A percentile compares a stretch with the other conserved stretches of the same genome.
Conservation (phyloP, 2,888 invertebrate species). For the Xestia xanthographa region DNA sequence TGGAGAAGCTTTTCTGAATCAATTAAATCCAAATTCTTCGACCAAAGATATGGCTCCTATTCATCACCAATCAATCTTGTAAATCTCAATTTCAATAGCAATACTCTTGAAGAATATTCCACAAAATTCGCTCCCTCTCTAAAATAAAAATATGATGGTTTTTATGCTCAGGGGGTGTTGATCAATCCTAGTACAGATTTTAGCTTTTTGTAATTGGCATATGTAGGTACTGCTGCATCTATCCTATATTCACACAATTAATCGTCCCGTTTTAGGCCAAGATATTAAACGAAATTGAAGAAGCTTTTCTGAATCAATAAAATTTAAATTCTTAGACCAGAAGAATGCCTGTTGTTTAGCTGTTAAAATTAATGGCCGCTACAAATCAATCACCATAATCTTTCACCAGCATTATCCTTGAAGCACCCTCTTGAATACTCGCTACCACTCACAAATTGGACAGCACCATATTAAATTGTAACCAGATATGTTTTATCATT, state of each 20-base stretch:
- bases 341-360: background rate
- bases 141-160: too few species aligned
- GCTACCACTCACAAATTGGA: slow-evolving; percentile 66
- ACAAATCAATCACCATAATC: background rate
- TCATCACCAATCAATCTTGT: background rate
- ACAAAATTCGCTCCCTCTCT: slow-evolving; percentile 55
- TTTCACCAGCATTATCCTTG: background rate
- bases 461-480: slow-evolving; percentile 78
- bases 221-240: too few species aligned
- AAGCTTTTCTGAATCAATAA: background rate
- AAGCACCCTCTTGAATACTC: slow-evolving; percentile 15
- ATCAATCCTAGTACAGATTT: too few species aligned
- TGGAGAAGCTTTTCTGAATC: background rate
- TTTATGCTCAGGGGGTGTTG: too few species aligned
- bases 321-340: background rate
- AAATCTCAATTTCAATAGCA: too few species aligned
- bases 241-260: too few species aligned
- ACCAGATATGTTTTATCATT: slow-evolving; percentile 87
- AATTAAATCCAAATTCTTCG: background rate
- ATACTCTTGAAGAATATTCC: background rate
- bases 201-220: too few species aligned
- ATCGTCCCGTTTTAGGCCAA: too few species aligned
- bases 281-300: background rate
- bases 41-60: background rate
- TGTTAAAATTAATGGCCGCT: background rate